These are phyloP conservation scores for Cancer borealis DNA, from an alignment of 2,888 invertebrate species.

Conservation along the genomic window DNA sequence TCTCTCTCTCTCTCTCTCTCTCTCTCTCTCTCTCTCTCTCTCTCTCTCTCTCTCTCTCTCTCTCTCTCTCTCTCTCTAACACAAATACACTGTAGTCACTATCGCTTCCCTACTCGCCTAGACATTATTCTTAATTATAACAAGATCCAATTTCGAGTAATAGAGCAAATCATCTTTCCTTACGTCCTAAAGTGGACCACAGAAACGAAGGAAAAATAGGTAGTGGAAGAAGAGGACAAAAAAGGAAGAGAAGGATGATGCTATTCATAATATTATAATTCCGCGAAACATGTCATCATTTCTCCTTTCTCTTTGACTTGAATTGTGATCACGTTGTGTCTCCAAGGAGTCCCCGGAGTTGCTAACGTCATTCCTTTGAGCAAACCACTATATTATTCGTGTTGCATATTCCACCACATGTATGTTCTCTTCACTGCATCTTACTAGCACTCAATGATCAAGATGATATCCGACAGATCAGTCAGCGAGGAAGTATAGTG, in stretches of 20 bases:
- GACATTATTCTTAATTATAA: constrained; percentile 23
- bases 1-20: background rate
- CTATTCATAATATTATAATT: background rate
- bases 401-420: no score
- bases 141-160: constrained; percentile 1
- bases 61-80: background rate
- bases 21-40: constrained; percentile 20
- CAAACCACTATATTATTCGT: no score
- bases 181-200: background rate
- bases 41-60: constrained; percentile 13
- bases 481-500: no score
- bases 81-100: no score
- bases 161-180: background rate
- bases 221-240: background rate
- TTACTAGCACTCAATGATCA: no score
- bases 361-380: background rate
- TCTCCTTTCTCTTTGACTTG: background rate
- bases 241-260: background rate
- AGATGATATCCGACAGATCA: no score
- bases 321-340: background rate
- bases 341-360: background rate
- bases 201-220: background rate
- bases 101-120: background rate
- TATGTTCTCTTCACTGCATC: no score
- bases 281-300: background rate